Conservation (phyloP, 2,113 vertebrate genomes). For the Cygnus buccinator region DNA sequence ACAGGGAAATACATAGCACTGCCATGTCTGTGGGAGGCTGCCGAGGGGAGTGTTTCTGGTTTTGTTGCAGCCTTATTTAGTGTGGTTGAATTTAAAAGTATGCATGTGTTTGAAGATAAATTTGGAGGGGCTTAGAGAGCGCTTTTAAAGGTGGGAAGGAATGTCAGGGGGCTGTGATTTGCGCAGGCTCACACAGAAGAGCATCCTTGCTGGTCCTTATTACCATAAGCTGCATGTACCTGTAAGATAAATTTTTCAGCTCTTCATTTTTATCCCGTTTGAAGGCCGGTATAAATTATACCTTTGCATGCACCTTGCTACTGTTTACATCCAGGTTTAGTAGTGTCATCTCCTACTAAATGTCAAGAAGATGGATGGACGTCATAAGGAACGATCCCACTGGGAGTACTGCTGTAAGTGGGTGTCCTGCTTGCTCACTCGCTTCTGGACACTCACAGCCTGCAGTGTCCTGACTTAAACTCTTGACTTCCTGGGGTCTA, state of each 20-base stretch:
- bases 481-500: not conserved
- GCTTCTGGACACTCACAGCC: not conserved
- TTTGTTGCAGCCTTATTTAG: not conserved
- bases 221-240: not conserved
- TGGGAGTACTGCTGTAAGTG: not conserved
- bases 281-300: not conserved
- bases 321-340: not conserved
- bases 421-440: not conserved
- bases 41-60: not conserved
- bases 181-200: not conserved
- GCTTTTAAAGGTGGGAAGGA: not conserved
- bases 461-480: not conserved
- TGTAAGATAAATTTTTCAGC: not conserved
- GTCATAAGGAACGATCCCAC: accelerated
- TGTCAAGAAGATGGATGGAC: not conserved
- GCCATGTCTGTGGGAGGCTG: slow-evolving; percentile 26
- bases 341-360: not conserved
- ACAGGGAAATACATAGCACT: slow-evolving; percentile 31
- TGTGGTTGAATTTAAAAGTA: not conserved
- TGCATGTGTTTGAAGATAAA: not conserved
- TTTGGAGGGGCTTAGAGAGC: not conserved
- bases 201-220: not conserved
- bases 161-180: slow-evolving; percentile 2
- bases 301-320: not conserved
- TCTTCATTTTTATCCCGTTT: slow-evolving; percentile 35